Percentiles rank a stretch among this genome's conserved stretches.
These are phyloP conservation scores for Phoxinus dragarum DNA, from an alignment of 2,797 vertebrate species.

Conservation along the genomic window DNA sequence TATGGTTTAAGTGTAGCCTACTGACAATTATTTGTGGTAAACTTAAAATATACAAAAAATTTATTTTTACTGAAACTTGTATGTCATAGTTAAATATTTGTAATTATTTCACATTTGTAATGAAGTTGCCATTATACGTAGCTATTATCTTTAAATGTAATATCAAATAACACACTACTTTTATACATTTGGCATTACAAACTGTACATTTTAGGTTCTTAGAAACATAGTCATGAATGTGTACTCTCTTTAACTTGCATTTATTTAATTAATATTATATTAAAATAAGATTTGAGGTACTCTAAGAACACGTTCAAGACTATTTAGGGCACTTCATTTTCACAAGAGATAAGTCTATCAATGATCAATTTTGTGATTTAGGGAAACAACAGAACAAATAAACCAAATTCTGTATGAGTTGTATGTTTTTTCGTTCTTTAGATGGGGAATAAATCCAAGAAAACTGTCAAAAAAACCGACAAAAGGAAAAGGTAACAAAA, in stretches of 20 bases:
- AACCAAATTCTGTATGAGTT: neutral
- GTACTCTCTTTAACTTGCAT: neutral
- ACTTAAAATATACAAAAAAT: neutral
- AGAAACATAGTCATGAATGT: neutral
- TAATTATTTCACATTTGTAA: neutral
- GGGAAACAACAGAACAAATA: slow-evolving; percentile 1
- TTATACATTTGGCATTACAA: neutral
- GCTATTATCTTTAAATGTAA: neutral
- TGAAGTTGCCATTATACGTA: neutral
- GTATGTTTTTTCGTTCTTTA: slow-evolving; percentile 29
- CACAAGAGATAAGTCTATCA: neutral
- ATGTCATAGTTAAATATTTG: neutral
- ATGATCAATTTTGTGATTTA: neutral
- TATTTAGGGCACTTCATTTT: neutral
- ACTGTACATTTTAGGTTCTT: neutral
- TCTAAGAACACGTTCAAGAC: neutral
- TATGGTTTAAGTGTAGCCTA: neutral
- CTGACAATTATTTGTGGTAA: neutral
- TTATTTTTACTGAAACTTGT: neutral
- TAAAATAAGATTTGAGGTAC: neutral
- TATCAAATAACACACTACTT: neutral
- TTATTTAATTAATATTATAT: neutral
- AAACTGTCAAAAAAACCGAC: slow-evolving; percentile 43
- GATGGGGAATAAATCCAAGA: slow-evolving; percentile 60
- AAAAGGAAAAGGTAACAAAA: slow-evolving; percentile 56